Evolutionary conservation across 2,888 invertebrate genomes (phyloP).

Genomic region (Ophion costatus): DNA sequence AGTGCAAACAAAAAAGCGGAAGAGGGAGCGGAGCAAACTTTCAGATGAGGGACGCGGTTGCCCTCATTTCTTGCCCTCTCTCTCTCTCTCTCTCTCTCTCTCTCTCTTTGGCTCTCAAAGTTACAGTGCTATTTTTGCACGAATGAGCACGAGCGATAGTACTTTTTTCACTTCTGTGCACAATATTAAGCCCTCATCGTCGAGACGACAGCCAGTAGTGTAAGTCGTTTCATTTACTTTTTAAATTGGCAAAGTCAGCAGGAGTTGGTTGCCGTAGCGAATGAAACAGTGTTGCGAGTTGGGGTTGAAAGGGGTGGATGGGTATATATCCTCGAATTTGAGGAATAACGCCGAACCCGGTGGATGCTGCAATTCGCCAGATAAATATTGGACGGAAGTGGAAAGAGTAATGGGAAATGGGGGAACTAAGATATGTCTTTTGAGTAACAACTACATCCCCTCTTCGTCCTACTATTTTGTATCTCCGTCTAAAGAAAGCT

Average conservation of each 20-base stretch:
- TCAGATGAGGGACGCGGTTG: slow-evolving; percentile 11
- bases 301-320: neutral
- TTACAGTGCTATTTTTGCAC: neutral
- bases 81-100: neutral
- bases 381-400: slow-evolving; percentile 59
- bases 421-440: slow-evolving; percentile 38
- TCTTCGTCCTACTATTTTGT: slow-evolving; percentile 7
- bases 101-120: neutral
- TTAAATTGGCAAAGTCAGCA: slow-evolving; percentile 65
- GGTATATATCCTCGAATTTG: slow-evolving; percentile 49
- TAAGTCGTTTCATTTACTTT: slow-evolving; percentile 61
- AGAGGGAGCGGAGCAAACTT: slow-evolving; percentile 6
- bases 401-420: slow-evolving; percentile 29
- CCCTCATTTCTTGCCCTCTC: neutral
- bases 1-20: neutral
- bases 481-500: slow-evolving; percentile 20
- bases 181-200: slow-evolving; percentile 27
- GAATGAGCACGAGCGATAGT: neutral
- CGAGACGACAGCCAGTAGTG: neutral
- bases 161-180: neutral
- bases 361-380: slow-evolving; percentile 54
- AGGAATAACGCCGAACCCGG: slow-evolving; percentile 36
- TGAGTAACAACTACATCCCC: slow-evolving; percentile 44
- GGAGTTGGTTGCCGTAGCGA: neutral
- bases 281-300: neutral